These are phyloP conservation scores for Troilus luridus DNA, from an alignment of 2,888 invertebrate species.

Conservation along the genomic window DNA sequence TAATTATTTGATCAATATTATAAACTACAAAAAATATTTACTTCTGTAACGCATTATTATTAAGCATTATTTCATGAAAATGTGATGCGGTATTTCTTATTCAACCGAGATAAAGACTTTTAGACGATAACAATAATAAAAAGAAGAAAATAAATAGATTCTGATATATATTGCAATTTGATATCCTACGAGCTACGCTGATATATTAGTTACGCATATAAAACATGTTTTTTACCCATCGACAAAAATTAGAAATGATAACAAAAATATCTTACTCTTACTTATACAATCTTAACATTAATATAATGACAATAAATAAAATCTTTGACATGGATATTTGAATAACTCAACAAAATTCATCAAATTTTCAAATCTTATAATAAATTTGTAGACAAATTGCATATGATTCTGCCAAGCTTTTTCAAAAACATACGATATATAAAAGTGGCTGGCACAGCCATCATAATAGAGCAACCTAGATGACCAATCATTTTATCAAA, in stretches of 20 bases:
- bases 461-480: neutral
- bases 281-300: neutral
- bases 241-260: neutral
- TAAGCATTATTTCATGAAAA: neutral
- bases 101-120: slow-evolving; percentile 50
- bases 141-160: slow-evolving; percentile 45
- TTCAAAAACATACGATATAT: neutral
- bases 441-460: neutral
- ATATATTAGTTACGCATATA: neutral
- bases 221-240: neutral
- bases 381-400: neutral
- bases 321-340: slow-evolving; percentile 39
- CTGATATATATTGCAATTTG: slow-evolving; percentile 16
- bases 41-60: neutral
- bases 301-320: slow-evolving; percentile 45
- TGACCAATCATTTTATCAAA: too few species aligned
- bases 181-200: neutral
- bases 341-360: slow-evolving; percentile 37
- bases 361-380: neutral
- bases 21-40: slow-evolving; percentile 62
- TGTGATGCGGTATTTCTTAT: slow-evolving; percentile 28
- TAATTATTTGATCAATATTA: slow-evolving; percentile 65
- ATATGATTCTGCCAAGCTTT: neutral
- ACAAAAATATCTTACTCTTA: slow-evolving; percentile 29
- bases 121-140: slow-evolving; percentile 42